phyloP scores from a whole-genome alignment of 2,113 vertebrate species.

The Cinclus mexicanus region DNA sequence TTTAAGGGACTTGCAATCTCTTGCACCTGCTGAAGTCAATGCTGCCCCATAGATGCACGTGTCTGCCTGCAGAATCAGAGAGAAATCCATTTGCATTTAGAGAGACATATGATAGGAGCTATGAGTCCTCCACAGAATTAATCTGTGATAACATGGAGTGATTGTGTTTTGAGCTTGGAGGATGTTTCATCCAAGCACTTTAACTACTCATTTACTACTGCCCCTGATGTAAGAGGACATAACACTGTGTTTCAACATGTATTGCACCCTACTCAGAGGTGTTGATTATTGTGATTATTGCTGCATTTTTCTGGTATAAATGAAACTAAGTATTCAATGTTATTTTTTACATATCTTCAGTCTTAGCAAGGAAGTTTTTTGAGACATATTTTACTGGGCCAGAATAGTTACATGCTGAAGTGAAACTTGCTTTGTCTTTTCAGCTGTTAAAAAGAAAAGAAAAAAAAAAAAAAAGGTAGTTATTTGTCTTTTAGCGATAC shows the following conservation, averaged over 20 bases:
- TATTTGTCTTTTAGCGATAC: background rate
- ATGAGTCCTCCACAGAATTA: background rate
- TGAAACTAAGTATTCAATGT: background rate
- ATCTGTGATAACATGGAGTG: background rate
- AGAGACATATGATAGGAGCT: background rate
- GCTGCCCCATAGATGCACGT: background rate
- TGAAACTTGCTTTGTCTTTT: background rate
- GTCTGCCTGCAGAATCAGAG: background rate
- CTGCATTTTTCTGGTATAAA: background rate
- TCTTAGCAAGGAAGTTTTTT: background rate
- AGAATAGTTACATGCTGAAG: background rate
- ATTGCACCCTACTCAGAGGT: background rate
- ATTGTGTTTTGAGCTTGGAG: background rate
- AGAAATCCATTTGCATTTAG: background rate
- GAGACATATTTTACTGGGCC: background rate
- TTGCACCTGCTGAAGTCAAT: background rate
- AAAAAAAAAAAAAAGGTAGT: background rate
- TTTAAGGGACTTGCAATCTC: background rate
- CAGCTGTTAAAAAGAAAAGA: background rate
- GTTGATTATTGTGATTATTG: background rate
- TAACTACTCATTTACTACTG: background rate
- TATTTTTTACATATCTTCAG: background rate
- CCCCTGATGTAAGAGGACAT: background rate
- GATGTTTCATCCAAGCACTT: background rate
- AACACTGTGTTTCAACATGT: accelerated